Evolutionary conservation across 1,140 invertebrate genomes (phyloP), one percentile per base, ranked within the genome.

Genomic region (Fopius arisanus): DNA sequence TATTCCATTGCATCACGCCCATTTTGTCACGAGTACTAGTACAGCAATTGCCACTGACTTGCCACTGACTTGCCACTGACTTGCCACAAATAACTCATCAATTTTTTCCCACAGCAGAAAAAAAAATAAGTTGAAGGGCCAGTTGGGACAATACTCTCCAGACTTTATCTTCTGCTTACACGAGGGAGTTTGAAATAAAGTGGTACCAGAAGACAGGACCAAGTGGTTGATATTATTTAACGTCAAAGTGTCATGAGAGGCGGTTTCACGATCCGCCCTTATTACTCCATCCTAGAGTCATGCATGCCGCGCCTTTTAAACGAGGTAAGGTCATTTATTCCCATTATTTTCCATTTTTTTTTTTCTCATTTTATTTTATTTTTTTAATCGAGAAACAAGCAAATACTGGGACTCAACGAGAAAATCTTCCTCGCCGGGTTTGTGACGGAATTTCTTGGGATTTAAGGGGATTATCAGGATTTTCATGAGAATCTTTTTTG

Each of bases 161-260:
- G 14, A 48, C 43, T 48, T 48, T 6, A 19, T 5, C 16, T 48
- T 4, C 14, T 16, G 43, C 16, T 37, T 7, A 48, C n/a, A 19
- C 43, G 43, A 48, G 43, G 43, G 43, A 48, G 7, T 37, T 37
- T 59, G 28, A 66, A 12, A 31, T 26, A 67, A 28, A 63, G 48
- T 67, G 51, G 12, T 2, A 33, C 59, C 31, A 29, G 29, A 54
- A 73, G 75, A 70, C 75, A 75, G 67, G 74, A 70, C 75, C 73
- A 82, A 81, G 83, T 84, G 80, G 79, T 83, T 77, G 67, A 65
- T 28, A 59, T 78, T 81, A 73, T 78, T 78, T 83, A 80, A 84
- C 87, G 87, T 80, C 81, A 76, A 85, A 79, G 86, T 87, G 87
- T 88, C 87, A 88, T 88, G 87, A 88, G 86, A 85, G 86, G 87